phyloP scores from a whole-genome alignment of 2,888 invertebrate species.

The Ophion ventricosus region DNA sequence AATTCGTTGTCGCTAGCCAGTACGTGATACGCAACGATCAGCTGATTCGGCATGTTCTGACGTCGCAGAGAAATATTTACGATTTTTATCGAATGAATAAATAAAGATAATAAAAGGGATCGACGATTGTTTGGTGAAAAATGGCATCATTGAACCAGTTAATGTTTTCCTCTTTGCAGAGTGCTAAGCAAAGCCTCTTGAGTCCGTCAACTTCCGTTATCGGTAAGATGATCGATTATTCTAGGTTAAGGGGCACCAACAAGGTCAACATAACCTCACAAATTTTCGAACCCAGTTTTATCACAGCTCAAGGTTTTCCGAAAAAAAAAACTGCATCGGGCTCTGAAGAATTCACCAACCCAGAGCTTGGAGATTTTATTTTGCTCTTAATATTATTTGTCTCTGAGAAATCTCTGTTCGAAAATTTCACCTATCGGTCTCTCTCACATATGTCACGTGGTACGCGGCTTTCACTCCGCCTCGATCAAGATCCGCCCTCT shows the following conservation, averaged over 20 bases:
- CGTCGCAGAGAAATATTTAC: not conserved
- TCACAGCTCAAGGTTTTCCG: not conserved
- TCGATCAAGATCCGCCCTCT: not conserved
- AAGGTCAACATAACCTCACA: not conserved
- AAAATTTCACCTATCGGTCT: no score
- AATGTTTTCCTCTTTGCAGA: constrained; percentile 48
- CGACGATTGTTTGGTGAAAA: constrained; percentile 7
- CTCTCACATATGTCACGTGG: no score
- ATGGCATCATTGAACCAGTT: constrained; percentile 59
- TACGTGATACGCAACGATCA: not conserved
- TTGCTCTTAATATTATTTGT: no score
- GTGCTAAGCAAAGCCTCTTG: constrained; percentile 51
- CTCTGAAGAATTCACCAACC: not conserved
- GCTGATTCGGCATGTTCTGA: not conserved
- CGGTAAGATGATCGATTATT: constrained; percentile 42
- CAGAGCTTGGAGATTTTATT: no score
- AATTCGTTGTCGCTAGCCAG: not conserved
- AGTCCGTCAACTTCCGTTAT: constrained; percentile 34
- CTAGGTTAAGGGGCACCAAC: constrained; percentile 38
- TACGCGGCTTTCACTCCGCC: no score
- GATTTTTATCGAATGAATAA: not conserved
- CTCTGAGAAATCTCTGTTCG: no score
- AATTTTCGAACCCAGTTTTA: not conserved
- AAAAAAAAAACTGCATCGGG: not conserved
- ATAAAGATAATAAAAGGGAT: constrained; percentile 3